These are phyloP conservation scores for Caenorhabditis tropicalis DNA, from an alignment of 1,140 invertebrate genomes.

Conservation along the genomic window DNA sequence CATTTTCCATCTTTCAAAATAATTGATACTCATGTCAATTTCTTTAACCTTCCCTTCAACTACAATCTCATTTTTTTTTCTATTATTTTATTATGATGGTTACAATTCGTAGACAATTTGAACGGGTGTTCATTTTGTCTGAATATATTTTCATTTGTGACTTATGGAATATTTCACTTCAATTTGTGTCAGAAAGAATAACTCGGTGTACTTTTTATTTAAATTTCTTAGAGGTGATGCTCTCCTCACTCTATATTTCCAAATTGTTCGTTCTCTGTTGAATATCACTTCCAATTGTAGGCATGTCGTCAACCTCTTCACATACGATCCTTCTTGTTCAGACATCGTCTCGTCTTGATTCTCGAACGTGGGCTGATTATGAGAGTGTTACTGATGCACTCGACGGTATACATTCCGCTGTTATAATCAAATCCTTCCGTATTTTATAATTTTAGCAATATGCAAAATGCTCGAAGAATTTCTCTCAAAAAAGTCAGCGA, in stretches of 20 bases:
- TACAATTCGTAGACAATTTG: no score
- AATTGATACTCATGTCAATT: slow-evolving; percentile 4
- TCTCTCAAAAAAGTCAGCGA: slow-evolving; percentile 77
- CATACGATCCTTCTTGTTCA: slow-evolving; percentile 94
- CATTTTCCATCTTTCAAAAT: neutral
- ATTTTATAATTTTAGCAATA: slow-evolving; percentile 75
- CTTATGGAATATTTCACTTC: neutral
- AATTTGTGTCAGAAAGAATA: no score
- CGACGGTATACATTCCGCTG: slow-evolving; percentile 78
- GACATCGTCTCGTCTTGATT: slow-evolving; percentile 86
- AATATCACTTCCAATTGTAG: no score
- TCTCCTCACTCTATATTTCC: no score
- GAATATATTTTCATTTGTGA: neutral
- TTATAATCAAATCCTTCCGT: no score
- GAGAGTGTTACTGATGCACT: slow-evolving; percentile 94
- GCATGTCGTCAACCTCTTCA: slow-evolving; percentile 76
- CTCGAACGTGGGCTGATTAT: slow-evolving; percentile 92
- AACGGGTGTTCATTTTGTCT: no score
- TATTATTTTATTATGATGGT: no score
- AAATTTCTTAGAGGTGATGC: no score
- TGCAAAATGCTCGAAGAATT: slow-evolving; percentile 95
- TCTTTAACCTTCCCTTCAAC: neutral
- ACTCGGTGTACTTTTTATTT: no score
- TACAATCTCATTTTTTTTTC: neutral
- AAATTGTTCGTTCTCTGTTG: no score